Evolutionary conservation across 2,113 vertebrate species (phyloP), one percentile per base, ranked within the genome.

Genomic region (Tursiops truncatus): DNA sequence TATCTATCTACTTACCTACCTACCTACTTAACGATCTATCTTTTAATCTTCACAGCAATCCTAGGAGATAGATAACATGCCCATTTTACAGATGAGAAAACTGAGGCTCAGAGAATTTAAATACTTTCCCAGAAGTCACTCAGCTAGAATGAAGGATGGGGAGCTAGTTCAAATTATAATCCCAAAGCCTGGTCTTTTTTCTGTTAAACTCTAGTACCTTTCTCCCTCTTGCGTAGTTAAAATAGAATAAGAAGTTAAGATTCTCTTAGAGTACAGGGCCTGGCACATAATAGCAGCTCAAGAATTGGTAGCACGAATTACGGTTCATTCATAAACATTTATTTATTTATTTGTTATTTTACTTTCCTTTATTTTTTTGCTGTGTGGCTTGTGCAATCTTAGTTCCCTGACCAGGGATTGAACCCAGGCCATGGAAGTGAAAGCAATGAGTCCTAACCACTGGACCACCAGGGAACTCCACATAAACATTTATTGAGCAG

Each of bases 41-140:
- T 68, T 68, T 76, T 62, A 31, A 73, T 38, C 9, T 44, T 94
- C 86, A 70, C 14, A 71, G 80, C 23, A 86, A 38, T 62, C 41
- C 26, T 26, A 47, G 67, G 44, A 76, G 3, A n/a, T 65, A 73
- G 50, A 60, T 79, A 33, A 18, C 53, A 56, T 8, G 6, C 41
- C 36, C 33, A 65, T 81, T 47, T 68, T 76, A 76, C 26, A 91
- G 58, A 76, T 80, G 31, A 91, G n/a, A 13, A 91, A 67, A 88
- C 28, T 11, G 6, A 87, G 53, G 73, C 44, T 84, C 47, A 94
- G 87, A 80, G 44, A 94, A 95, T 91, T 85, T 92, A 83, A 83
- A 79, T 26, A 33, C 60, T 76, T 95, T 63, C 70, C 26, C 20
- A 86, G 56, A 93, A 44, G 68, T 81, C 12, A 71, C 36, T 17